Evolutionary conservation across 2,113 vertebrate genomes (phyloP), one percentile per base, ranked within the genome.

Genomic region (Stegastes partitus): DNA sequence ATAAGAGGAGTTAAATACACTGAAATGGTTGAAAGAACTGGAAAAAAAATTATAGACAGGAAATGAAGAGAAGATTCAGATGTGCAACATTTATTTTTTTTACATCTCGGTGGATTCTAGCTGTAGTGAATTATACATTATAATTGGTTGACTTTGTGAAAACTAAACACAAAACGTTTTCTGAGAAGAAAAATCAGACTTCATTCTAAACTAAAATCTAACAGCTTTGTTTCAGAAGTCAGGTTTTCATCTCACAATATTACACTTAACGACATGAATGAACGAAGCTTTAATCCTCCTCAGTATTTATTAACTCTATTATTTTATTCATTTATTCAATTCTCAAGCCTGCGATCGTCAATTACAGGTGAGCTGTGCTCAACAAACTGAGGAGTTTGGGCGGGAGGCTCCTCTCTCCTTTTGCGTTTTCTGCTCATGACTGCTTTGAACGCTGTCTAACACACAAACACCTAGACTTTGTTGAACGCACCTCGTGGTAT

Each of bases 301-400:
- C 39, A 42, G 39, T 15, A 15, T 12, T 42, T 14, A 42, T 42
- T 12, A 42, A 42, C 14, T 42, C 15, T 3, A 42, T 42, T 31
- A 34, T 34, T 34, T 34, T 4, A 34, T 18, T 44, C 4, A n/a
- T 45, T 18, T 12, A 16, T 42, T 26, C 2, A 5, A 23, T 78
- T 64, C 56, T 74, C 71, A 68, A 77, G 34, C 25, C 76, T 81
- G 74, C 28, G 28, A 80, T 86, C 64, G 5, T 62, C 34, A 15
- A 50, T 86, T 78, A 31, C 72, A 79, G 70, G 23, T 0, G n/a
- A 39, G 53, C 19, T 65, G 68, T 0, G 64, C 53, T 79, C 84
- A 86, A 71, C 68, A 54, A 49, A 34, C 2, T 1, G 16, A 47
- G 25, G 11, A 21, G 63, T 67, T 19, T 51, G 12, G 14, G 55